Base-by-base conservation (phyloP, 1,140 invertebrate genomes). In the Heliconius nattereri region DNA sequence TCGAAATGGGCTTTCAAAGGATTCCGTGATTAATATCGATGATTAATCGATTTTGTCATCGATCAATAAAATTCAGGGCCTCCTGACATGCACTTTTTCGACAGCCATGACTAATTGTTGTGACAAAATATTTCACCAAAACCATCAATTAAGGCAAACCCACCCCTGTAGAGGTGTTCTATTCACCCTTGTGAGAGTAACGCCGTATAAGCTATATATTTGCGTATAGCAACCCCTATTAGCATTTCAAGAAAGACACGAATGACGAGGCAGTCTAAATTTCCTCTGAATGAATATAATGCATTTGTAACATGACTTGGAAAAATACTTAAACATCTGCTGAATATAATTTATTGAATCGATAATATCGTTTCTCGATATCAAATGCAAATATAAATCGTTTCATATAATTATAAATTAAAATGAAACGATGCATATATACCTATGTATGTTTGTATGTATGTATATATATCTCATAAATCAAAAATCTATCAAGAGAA, bases 71-170 rank as follows among this genome's bases (percentile, higher is more conserved):
- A 90, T 92, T 89, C 90, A 89, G 86, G 82, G 82, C 84, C 70
- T 94, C 84, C 70, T 94, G 92, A 94, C 92, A 84, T 75, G 89
- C 89, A 81, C 84, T 80, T 91, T 89, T 87, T 78, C 87, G 91
- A 92, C 91, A 91, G 86, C 80, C 91, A 83, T 94, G 90, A 94
- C 92, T 90, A 94, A 94, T 94, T 93, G 90, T 92, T 93, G 86
- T 94, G 92, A 94, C 92, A 93, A 93, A 94, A 94, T 93, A 94
- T 94, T 94, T 94, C 91, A 94, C 92, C 91, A 94, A 90, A 92
- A 91, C 89, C 89, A 85, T 92, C 89, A 92, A 91, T 85, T 82
- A 83, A 84, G 78, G 78, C 78, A 82, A 74, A 87, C 85, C 83
- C 87, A 85, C 86, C 86, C 84, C 85, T 81, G 79, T 84, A 84